A percentile compares a stretch with the other conserved stretches of the same genome.
Evolutionary conservation across 2,888 invertebrate species (phyloP).

Genomic region (Polydesmus complanatus): DNA sequence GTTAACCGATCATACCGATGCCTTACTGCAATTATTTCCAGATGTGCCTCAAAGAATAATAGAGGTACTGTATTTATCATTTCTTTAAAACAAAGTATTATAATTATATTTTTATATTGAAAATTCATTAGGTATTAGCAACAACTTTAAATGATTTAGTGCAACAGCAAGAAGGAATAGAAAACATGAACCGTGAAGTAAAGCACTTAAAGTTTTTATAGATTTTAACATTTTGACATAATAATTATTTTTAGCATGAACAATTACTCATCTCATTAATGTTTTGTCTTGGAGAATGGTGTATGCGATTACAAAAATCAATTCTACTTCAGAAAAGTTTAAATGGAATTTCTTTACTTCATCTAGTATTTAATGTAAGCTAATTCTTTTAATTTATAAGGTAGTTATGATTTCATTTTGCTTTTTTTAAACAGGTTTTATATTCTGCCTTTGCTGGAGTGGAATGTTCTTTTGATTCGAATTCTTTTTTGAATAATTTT

Average conservation of each 20-base stretch:
- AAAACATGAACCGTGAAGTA: neutral
- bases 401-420: neutral
- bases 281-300: constrained; percentile 85
- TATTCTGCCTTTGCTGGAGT: constrained; percentile 31
- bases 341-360: constrained; percentile 18
- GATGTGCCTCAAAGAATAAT: constrained; percentile 51
- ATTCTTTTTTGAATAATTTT: constrained; percentile 22
- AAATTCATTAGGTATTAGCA: constrained; percentile 33
- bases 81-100: neutral
- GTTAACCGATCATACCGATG: constrained; percentile 62
- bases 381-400: neutral
- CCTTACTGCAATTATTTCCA: constrained; percentile 55
- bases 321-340: constrained; percentile 23
- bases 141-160: constrained; percentile 39
- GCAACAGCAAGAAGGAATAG: neutral
- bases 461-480: constrained; percentile 24
- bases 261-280: constrained; percentile 65
- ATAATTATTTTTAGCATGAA: constrained; percentile 15
- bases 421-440: constrained; percentile 27
- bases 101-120: neutral
- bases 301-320: constrained; percentile 55
- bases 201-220: neutral
- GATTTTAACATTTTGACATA: neutral
- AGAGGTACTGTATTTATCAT: constrained; percentile 31
- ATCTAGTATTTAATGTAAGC: constrained; percentile 21